Evolutionary conservation across 2,888 invertebrate species (phyloP).

Genomic region (Hermaeophaga mercurialis): DNA sequence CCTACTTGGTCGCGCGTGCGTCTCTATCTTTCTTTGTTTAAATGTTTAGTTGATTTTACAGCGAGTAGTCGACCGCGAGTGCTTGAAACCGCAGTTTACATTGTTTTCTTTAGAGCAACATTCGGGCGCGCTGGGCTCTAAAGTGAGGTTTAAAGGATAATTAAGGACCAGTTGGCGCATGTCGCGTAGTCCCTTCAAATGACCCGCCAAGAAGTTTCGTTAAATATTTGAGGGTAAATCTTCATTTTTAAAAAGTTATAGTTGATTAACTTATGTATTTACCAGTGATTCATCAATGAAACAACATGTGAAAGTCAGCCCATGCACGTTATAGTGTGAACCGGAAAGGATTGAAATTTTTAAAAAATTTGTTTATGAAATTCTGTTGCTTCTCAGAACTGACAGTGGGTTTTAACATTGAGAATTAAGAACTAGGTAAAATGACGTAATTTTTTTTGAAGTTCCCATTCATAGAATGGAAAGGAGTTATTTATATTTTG

Average conservation of each 20-base stretch:
- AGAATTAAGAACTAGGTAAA: conserved; percentile 19
- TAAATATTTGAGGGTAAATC: conserved; percentile 1
- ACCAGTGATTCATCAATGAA: conserved; percentile 46
- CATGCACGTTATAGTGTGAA: conserved; percentile 30
- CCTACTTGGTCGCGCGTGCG: conserved; percentile 48
- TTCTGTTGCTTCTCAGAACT: conserved; percentile 25
- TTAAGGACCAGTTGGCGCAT: conserved; percentile 25
- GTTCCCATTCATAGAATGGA: not conserved
- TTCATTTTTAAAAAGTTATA: conserved; percentile 16
- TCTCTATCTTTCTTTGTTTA: conserved; percentile 31
- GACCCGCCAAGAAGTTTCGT: conserved; percentile 22
- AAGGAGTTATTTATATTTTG: not conserved
- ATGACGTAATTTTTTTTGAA: conserved; percentile 14
- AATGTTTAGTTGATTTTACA: conserved; percentile 16
- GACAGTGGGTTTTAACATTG: conserved; percentile 28
- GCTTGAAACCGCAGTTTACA: conserved; percentile 49
- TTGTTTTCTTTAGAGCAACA: conserved; percentile 2
- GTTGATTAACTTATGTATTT: conserved; percentile 29
- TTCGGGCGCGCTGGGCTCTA: conserved; percentile 3
- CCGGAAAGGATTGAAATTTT: conserved; percentile 39
- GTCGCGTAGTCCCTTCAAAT: conserved; percentile 25
- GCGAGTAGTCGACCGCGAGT: conserved; percentile 36
- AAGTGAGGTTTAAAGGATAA: conserved; percentile 11
- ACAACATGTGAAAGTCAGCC: conserved; percentile 45
- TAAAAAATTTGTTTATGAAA: conserved; percentile 25